Percentiles rank a stretch among this genome's conserved stretches.
Conservation (phyloP, 2,113 vertebrate species). For the Malurus elegans region DNA sequence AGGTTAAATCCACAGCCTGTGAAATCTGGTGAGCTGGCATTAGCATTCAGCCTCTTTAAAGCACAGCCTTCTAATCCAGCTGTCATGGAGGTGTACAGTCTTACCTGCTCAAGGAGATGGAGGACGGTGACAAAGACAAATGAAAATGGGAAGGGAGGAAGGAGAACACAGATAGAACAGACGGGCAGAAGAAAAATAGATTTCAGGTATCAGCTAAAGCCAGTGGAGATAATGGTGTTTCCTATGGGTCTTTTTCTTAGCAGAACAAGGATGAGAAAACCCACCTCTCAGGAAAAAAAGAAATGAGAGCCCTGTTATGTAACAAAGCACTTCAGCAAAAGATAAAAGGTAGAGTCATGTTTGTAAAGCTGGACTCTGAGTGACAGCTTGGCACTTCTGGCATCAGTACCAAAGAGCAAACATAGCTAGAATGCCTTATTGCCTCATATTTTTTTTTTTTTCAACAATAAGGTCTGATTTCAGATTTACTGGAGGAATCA, state of each 20-base stretch:
- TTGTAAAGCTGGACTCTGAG: not conserved
- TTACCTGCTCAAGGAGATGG: not conserved
- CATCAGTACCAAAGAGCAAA: not conserved
- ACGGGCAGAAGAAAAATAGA: not conserved
- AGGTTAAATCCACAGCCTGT: constrained; percentile 11
- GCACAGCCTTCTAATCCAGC: constrained; percentile 26
- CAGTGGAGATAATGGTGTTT: not conserved
- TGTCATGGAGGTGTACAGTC: not conserved
- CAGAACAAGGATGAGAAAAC: not conserved
- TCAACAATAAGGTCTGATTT: not conserved
- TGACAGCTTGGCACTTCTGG: not conserved
- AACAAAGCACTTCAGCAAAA: not conserved
- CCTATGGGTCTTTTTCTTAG: not conserved
- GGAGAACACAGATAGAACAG: not conserved
- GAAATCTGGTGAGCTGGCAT: constrained; percentile 28
- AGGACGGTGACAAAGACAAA: not conserved
- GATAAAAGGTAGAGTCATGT: not conserved
- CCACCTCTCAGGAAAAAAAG: not conserved
- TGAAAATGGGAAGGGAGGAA: not conserved
- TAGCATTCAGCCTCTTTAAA: constrained; percentile 27
- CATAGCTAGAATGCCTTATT: not conserved
- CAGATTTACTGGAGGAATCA: not conserved
- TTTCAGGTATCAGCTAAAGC: not conserved
- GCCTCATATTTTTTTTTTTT: not conserved
- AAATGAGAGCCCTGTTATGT: not conserved